Base-by-base conservation (phyloP, 2,888 invertebrate genomes). In the Caradrina kadenii region DNA sequence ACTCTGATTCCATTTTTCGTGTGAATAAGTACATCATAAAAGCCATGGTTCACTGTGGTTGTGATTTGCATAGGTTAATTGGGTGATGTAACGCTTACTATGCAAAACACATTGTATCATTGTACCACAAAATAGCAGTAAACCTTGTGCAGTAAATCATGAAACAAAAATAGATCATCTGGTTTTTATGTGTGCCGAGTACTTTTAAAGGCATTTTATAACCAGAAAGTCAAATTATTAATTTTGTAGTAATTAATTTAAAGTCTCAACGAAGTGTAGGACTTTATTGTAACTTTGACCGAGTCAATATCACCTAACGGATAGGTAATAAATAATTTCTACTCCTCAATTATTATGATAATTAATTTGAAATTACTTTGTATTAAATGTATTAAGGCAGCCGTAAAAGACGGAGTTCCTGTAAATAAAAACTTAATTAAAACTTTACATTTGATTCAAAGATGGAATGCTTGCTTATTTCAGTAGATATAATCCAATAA, bases 201-300 rank as follows among this genome's bases (percentile, higher is more conserved):
- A 55, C 50, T 6, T 52, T 35, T 2, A 31, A 2, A 45, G 5
- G 7, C 53, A n/a, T 55, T 13, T 56, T 58, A 35, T 3, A n/a
- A n/a, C 5, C 11, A 56, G 39, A 39, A 53, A 59, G 35, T 31
- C n/a, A 6, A 77, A 58, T 70, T 13, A 60, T 52, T 13, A 1
- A 31, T 15, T 61, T 70, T 35, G 10, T 4, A 15, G 6, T 13
- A 49, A 26, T n/a, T 67, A n/a, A 31, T 19, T 31, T 42, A n/a
- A 55, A 42, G 11, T 8, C 45, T 19, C 11, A 19, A 35, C 35
- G 35, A 8, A 35, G 35, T 8, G 35, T 35, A 1, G 7, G 10
- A 54, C 19, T 74, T 66, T 1, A 21, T 31, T 65, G 2, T 49
- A 65, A 49, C 8, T 65, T 15, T 22, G 31, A 49, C 39, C 48